Evolutionary conservation across 2,888 invertebrate genomes (phyloP), one percentile per base, ranked within the genome.

Genomic region (Quadroppia sp.): DNA sequence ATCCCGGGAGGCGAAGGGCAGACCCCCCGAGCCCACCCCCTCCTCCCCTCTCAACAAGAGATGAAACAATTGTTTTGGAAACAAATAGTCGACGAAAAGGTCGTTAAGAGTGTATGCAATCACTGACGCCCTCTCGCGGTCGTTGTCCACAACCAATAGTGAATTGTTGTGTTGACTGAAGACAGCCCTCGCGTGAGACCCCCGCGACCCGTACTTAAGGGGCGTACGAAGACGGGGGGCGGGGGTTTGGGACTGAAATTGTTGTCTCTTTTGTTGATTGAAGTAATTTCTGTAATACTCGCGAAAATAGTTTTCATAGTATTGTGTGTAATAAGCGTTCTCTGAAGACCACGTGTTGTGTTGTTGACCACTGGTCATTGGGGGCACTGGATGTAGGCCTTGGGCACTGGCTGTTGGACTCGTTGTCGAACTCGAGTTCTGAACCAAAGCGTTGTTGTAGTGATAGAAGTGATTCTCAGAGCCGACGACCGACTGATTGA

Each of bases 41-140:
- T n/a, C n/a, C n/a, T n/a, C n/a, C 17, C 4, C 3, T 15, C 4
- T 25, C 6, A 48, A 9, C 40, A 40, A 48, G 2, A 64, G 25
- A 13, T 36, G 42, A 9, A 72, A 67, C 13, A 64, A 72, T 30
- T 72, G 72, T n/a, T 64, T 42, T 2, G 72, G 64, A 36, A 64
- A 72, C 20, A 30, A 28, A 23, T 72, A 64, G 20, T 72, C 72
- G 13, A 32, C 42, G 20, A 72, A 64, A 15, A 72, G 20, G 25
- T 72, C 72, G 3, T n/a, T 15, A 6, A 72, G 23, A 7, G n/a
- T 9, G 30, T 72, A 72, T 1, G 42, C n/a, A 3, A 28, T 15
- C 15, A 72, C 72, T 30, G 45, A 11, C 36, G 36, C 36, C 36
- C 25, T 45, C 20, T 23, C 17, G 11, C 28, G 25, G 15, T 30